Evolutionary conservation across 2,888 invertebrate genomes (phyloP).

Genomic region (Napeogenes sylphis): DNA sequence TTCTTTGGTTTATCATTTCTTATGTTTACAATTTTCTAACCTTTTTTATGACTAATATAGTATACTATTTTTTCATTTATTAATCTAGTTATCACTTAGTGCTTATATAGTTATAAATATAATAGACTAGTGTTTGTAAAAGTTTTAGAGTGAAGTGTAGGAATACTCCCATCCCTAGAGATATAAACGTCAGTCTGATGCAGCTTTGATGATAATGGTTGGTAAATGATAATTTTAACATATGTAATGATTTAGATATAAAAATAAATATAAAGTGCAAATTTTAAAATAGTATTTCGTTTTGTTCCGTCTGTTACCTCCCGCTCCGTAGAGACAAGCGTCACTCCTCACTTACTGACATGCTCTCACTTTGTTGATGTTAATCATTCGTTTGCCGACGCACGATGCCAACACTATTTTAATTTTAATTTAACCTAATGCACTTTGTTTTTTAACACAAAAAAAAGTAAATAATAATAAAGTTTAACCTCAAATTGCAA

Average conservation of each 20-base stretch:
- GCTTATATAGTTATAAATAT: neutral
- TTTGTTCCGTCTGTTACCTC: neutral
- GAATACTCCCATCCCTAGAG: slow-evolving; percentile 1
- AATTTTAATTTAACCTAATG: neutral
- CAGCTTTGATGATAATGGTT: neutral
- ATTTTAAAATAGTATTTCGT: neutral
- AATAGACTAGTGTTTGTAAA: neutral
- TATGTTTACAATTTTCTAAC: too few species aligned
- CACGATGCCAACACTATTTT: neutral
- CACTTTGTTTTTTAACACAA: too few species aligned
- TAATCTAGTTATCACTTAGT: neutral
- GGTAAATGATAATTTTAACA: neutral
- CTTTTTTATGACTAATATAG: too few species aligned
- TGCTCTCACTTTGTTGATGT: neutral
- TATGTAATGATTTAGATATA: neutral
- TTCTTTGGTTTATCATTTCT: too few species aligned
- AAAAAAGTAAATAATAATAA: slow-evolving; percentile 1
- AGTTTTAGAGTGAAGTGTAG: neutral
- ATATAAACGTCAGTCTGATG: slow-evolving; percentile 1
- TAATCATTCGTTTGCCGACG: neutral
- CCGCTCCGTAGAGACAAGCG: neutral
- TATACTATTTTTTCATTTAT: too few species aligned
- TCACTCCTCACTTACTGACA: slow-evolving; percentile 1
- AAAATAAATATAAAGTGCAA: neutral
- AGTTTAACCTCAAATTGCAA: slow-evolving; percentile 9